These are phyloP conservation scores for Monochamus saltuarius DNA, from an alignment of 1,140 invertebrate species.

Conservation along the genomic window DNA sequence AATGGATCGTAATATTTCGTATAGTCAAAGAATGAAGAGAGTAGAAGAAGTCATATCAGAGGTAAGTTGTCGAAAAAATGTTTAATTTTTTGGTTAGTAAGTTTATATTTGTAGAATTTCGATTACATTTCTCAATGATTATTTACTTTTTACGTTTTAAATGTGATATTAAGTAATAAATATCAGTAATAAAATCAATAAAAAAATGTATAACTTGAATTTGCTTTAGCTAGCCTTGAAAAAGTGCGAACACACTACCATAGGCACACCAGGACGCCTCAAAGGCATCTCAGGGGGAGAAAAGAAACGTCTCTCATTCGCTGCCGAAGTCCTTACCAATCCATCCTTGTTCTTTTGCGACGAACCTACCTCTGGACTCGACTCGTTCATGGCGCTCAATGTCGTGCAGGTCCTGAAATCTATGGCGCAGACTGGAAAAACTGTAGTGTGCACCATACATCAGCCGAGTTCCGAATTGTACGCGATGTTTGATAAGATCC, in stretches of 20 bases:
- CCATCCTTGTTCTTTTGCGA: constrained; percentile 96
- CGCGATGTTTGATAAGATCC: constrained; percentile 86
- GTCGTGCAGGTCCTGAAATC: constrained; percentile 83
- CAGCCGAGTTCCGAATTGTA: constrained; percentile 95
- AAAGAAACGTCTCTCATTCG: constrained; percentile 93
- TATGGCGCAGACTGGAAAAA: constrained; percentile 81
- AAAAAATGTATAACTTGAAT: no score
- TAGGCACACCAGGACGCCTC: constrained; percentile 79
- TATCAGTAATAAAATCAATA: no score
- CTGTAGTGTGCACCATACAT: constrained; percentile 92
- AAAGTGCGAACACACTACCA: constrained; percentile 86
- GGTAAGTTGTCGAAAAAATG: constrained; percentile 64
- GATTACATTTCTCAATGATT: no score
- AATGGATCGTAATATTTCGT: constrained; percentile 83
- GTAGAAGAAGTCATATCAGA: constrained; percentile 90
- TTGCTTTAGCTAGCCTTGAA: constrained; percentile 70
- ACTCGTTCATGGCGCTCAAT: constrained; percentile 85
- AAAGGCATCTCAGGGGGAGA: constrained; percentile 96
- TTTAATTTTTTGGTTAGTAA: no score
- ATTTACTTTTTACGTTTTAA: no score
- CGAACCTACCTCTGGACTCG: constrained; percentile 90
- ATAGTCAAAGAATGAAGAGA: constrained; percentile 72
- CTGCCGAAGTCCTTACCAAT: constrained; percentile 92
- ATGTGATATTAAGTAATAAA: no score
- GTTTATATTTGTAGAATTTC: no score